Evolutionary conservation across 2,797 vertebrate species (phyloP), one percentile per base, ranked within the genome.

Genomic region (Manis crassicaudata): DNA sequence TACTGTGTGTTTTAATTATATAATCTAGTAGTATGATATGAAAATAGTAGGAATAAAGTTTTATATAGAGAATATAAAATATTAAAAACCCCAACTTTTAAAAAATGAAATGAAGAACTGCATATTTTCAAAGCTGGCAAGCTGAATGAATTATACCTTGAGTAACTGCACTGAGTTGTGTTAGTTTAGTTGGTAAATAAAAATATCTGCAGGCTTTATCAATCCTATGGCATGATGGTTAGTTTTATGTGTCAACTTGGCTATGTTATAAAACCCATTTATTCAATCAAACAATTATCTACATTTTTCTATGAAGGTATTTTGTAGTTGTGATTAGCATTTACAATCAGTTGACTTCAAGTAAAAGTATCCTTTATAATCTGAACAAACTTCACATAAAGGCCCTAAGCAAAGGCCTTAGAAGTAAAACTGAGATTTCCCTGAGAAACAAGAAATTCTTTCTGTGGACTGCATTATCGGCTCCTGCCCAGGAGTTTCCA

Each of bases 41-140:
- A 88, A 68, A 43, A 67, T 67, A 52, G 54, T 79, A 73, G 50
- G 58, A 56, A 67, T 23, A 79, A 32, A 16, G 46, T 40, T 86
- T 93, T 77, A 90, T 68, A 40, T 77, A 50, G n/a, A 82, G 20
- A 65, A 82, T 68, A n/a, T 62, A 25, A 68, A 84, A 84, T 62
- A 10, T 40, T 84, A 25, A 89, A 65, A 67, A 83, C 25, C 25
- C 43, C 17, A 68, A 60, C 65, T 35, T 50, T 54, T n/a, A 3
- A 32, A 46, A 58, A 58, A 90, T 52, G 23, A 29, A 58, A 40
- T 68, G 7, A 54, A 63, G 79, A 89, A 50, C n/a, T 89, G 18
- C 60, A 76, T 58, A 25, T 60, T 67, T 89, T 89, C 70, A 83
- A 89, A 94, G 60, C 79, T 60, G 35, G 80, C 52, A 60, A 89